Percentiles rank a stretch among this genome's conserved stretches.
These are phyloP conservation scores for Patagioenas fasciata DNA, from an alignment of 2,113 vertebrate species.

Conservation along the genomic window DNA sequence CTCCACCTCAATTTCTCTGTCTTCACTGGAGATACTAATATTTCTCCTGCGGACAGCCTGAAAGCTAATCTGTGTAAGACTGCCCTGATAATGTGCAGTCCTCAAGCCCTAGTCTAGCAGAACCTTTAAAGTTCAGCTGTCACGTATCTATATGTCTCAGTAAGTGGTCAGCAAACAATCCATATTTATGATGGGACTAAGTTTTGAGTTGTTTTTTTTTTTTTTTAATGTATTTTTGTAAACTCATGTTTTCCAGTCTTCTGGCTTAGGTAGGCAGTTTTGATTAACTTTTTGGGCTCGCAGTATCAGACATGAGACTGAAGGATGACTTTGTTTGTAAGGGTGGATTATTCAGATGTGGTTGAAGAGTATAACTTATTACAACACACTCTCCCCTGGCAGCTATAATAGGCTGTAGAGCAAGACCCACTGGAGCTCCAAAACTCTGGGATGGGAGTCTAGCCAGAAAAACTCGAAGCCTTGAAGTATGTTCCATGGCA, in stretches of 20 bases:
- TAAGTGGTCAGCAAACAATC: not conserved
- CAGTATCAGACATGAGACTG: not conserved
- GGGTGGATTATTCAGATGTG: not conserved
- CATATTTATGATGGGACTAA: not conserved
- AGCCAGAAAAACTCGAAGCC: slow-evolving; percentile 56
- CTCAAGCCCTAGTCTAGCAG: not conserved
- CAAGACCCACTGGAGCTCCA: slow-evolving; percentile 13
- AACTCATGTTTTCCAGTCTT: not conserved
- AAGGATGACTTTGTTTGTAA: not conserved
- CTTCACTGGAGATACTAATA: slow-evolving; percentile 1
- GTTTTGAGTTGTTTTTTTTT: not conserved
- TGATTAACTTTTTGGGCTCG: not conserved
- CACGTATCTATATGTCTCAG: not conserved
- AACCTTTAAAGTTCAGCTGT: not conserved
- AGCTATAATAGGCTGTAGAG: not conserved
- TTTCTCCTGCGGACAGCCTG: not conserved
- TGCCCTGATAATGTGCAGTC: slow-evolving; percentile 24
- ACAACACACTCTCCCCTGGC: not conserved
- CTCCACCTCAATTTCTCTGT: not conserved
- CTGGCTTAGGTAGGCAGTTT: not conserved
- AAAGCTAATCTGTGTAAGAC: not conserved
- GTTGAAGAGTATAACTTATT: not conserved
- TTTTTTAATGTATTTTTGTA: not conserved
- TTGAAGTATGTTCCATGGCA: slow-evolving; percentile 55
- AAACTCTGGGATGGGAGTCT: slow-evolving; percentile 36